These are phyloP conservation scores for Drosophila silvestris DNA, from an alignment of 2,888 invertebrate genomes.

Conservation along the genomic window DNA sequence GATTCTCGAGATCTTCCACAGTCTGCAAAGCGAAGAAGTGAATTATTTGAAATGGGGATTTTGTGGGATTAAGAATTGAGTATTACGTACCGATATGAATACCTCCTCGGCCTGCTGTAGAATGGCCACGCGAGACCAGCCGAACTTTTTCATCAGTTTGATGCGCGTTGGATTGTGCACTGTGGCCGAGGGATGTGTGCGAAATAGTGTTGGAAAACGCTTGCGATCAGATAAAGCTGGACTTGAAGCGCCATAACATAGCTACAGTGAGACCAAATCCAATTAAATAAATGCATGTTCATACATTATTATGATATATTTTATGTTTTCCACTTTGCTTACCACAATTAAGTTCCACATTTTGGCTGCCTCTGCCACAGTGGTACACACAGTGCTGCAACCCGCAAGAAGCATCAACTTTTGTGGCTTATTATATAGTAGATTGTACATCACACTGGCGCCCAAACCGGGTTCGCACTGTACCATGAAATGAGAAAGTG, in stretches of 20 bases:
- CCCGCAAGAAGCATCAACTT: conserved; percentile 97
- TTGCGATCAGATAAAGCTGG: conserved; percentile 98
- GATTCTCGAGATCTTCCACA: conserved; percentile 97
- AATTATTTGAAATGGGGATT: conserved; percentile 4
- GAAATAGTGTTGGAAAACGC: conserved; percentile 98
- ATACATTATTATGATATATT: not conserved
- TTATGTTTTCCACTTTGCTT: conserved; percentile 84
- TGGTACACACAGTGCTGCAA: conserved; percentile 99
- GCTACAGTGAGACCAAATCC: conserved; percentile 86
- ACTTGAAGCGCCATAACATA: conserved; percentile 99
- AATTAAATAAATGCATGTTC: not conserved
- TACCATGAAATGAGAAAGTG: conserved; percentile 61
- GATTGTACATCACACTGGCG: conserved; percentile 99
- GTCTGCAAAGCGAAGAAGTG: conserved; percentile 88
- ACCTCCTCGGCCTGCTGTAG: conserved; percentile 99
- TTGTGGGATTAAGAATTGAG: not conserved
- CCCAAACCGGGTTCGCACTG: conserved; percentile 99
- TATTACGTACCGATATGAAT: conserved; percentile 92
- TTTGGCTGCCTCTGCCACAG: conserved; percentile 99
- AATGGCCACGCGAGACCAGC: conserved; percentile 98
- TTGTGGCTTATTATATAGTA: conserved; percentile 97
- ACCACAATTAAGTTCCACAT: conserved; percentile 99
- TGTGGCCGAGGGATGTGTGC: conserved; percentile 99
- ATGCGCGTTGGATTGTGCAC: conserved; percentile 99
- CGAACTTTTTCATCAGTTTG: conserved; percentile 97